Conservation (phyloP, 2,888 invertebrate species). For the Halocaridina rubra region DNA sequence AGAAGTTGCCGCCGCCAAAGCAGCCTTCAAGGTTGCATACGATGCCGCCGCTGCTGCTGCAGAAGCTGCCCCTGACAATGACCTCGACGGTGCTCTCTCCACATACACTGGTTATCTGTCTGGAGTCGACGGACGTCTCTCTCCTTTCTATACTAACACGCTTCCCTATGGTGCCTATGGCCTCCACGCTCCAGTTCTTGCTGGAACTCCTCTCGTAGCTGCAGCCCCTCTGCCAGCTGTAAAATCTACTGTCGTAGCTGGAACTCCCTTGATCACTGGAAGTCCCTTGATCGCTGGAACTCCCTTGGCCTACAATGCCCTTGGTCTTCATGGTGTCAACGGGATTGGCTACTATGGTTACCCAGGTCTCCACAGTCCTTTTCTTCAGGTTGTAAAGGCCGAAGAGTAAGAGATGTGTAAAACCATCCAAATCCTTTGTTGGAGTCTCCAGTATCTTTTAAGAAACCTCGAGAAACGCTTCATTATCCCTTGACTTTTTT, state of each 20-base stretch:
- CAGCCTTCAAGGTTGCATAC: background rate
- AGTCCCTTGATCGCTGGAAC: background rate
- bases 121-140: background rate
- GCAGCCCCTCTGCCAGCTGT: too few relatives aligned
- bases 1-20: slow-evolving; percentile 24
- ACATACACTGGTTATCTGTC: background rate
- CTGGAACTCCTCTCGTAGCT: background rate
- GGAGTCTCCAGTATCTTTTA: too few relatives aligned
- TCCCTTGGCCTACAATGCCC: background rate
- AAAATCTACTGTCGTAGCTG: background rate
- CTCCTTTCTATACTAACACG: slow-evolving; percentile 16
- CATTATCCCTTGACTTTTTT: background rate
- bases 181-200: background rate
- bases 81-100: slow-evolving; percentile 18
- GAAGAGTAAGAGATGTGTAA: background rate
- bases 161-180: slow-evolving; percentile 1
- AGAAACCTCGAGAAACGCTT: too few relatives aligned
- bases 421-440: too few relatives aligned
- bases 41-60: slow-evolving; percentile 25
- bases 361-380: background rate
- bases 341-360: background rate
- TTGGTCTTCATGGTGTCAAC: background rate
- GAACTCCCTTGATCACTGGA: background rate
- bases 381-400: slow-evolving; percentile 1
- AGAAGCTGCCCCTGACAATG: slow-evolving; percentile 27